Percentiles rank a stretch among this genome's conserved stretches.
phyloP scores from a whole-genome alignment of 2,888 invertebrate genomes.

The Galerucella pusilla region DNA sequence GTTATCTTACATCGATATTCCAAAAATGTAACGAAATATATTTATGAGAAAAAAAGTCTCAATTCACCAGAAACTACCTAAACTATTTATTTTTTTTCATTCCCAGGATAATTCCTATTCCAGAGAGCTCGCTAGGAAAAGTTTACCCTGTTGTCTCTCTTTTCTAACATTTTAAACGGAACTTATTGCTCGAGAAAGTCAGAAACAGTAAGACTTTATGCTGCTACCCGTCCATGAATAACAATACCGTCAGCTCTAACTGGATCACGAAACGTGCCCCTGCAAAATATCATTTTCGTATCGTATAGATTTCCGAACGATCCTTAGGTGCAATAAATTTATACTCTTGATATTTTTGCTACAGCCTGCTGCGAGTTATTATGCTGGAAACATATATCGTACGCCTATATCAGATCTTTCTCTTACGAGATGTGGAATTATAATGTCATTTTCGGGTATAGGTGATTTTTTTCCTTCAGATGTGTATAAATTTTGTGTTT shows the following conservation, averaged over 20 bases:
- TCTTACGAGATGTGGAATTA: constrained; percentile 36
- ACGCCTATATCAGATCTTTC: constrained; percentile 29
- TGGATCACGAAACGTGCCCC: constrained; percentile 44
- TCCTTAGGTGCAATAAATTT: constrained; percentile 41
- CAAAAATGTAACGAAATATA: constrained; percentile 4
- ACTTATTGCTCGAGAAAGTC: constrained; percentile 44
- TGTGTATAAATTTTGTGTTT: constrained; percentile 32
- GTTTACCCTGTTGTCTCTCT: constrained; percentile 19
- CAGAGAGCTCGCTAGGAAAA: constrained; percentile 16
- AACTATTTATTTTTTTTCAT: constrained; percentile 11
- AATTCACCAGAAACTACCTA: constrained; percentile 17
- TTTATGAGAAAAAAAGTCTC: background rate
- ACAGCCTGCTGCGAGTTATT: constrained; percentile 25
- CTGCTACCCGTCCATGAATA: constrained; percentile 48
- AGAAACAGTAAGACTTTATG: constrained; percentile 48
- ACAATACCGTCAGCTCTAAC: constrained; percentile 47
- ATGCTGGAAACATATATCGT: constrained; percentile 33
- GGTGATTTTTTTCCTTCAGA: constrained; percentile 21
- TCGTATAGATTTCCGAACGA: constrained; percentile 37
- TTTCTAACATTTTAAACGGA: constrained; percentile 41
- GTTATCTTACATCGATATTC: background rate
- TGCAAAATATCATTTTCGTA: constrained; percentile 49
- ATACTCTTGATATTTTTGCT: constrained; percentile 23
- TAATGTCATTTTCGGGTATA: constrained; percentile 36
- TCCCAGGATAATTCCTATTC: constrained; percentile 12